A percentile compares a stretch with the other conserved stretches of the same genome.
phyloP scores from a whole-genome alignment of 1,140 invertebrate genomes.

The Drosophila kanapiae region DNA sequence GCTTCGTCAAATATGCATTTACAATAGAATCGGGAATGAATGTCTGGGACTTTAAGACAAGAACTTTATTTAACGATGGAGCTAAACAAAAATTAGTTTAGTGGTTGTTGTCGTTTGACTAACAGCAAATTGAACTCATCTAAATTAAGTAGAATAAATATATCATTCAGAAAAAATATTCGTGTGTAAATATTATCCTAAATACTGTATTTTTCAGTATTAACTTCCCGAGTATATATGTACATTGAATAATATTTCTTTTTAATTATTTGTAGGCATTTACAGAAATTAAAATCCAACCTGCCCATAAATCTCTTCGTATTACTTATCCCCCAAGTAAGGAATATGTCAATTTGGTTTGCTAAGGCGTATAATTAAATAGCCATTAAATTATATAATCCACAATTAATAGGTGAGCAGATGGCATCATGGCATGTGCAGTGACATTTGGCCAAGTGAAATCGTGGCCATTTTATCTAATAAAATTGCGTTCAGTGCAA shows the following conservation, averaged over 20 bases:
- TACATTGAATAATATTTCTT: too few species aligned
- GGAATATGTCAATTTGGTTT: neutral
- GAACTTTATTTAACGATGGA: too few species aligned
- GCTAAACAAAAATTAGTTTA: too few species aligned
- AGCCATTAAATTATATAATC: neutral
- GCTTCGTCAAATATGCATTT: too few species aligned
- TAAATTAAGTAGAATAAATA: too few species aligned
- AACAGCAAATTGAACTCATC: too few species aligned
- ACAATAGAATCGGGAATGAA: too few species aligned
- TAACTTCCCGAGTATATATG: too few species aligned
- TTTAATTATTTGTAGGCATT: neutral
- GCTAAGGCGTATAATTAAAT: neutral
- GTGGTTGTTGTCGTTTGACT: too few species aligned
- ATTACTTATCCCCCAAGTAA: neutral
- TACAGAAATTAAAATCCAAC: neutral
- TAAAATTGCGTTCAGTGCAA: constrained; percentile 27
- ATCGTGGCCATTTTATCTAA: neutral
- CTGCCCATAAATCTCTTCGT: neutral
- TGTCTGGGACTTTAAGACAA: too few species aligned
- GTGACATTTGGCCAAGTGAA: neutral
- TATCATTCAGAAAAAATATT: neutral
- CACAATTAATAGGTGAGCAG: neutral
- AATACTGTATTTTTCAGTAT: too few species aligned
- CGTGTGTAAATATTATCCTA: neutral
- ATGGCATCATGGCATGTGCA: too few species aligned